phyloP scores from a whole-genome alignment of 2,797 vertebrate species.

The Taeniopygia guttata region DNA sequence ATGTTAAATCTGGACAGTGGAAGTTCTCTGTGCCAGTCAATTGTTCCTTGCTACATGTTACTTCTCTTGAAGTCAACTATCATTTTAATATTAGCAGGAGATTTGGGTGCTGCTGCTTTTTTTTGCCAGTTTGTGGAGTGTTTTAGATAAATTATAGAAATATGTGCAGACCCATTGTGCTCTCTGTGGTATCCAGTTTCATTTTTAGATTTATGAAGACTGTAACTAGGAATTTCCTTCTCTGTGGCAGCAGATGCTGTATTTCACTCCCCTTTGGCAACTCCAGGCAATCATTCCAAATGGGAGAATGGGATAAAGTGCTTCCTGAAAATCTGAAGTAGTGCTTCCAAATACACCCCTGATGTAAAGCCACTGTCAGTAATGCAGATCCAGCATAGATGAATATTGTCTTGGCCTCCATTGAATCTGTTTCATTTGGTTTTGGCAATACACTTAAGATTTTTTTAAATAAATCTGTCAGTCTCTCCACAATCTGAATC shows the following conservation, averaged over 20 bases:
- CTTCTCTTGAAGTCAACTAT: background rate
- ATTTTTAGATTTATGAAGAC: background rate
- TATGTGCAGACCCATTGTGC: background rate
- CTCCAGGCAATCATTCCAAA: background rate
- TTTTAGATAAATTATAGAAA: background rate
- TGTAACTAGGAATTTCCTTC: background rate
- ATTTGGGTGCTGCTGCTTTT: background rate
- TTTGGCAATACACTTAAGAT: background rate
- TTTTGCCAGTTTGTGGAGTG: background rate
- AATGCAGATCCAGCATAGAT: background rate
- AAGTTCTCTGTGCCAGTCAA: background rate
- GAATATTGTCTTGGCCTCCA: background rate
- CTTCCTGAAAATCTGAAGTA: slow-evolving; percentile 1
- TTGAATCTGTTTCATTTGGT: background rate
- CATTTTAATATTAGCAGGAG: background rate
- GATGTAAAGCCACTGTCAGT: background rate
- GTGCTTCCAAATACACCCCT: background rate
- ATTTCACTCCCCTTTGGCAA: background rate
- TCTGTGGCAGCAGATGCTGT: background rate
- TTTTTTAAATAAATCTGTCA: background rate
- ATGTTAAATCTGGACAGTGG: background rate
- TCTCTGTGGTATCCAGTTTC: background rate
- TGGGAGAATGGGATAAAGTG: background rate
- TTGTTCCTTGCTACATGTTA: background rate
- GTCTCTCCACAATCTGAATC: background rate